These are phyloP conservation scores for Synanceia verrucosa DNA, from an alignment of 2,797 vertebrate species.

Conservation along the genomic window DNA sequence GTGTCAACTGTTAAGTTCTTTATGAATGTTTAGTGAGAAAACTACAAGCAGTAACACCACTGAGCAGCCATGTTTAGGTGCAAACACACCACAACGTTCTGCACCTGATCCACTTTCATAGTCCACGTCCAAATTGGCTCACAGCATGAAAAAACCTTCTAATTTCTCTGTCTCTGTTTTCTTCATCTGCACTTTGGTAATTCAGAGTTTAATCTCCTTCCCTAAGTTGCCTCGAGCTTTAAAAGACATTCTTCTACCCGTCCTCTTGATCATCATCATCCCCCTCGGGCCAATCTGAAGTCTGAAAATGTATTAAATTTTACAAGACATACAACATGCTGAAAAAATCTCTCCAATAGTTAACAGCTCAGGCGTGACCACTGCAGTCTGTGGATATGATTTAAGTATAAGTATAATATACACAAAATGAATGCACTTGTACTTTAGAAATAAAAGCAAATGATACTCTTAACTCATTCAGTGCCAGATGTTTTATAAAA, in stretches of 20 bases:
- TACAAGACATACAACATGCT: neutral
- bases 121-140: slow-evolving; percentile 6
- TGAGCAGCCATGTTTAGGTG: no score
- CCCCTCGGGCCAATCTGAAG: neutral
- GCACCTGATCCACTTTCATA: neutral
- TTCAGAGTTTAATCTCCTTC: slow-evolving; percentile 13
- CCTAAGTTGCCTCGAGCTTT: slow-evolving; percentile 17
- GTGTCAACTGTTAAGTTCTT: no score
- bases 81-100: neutral
- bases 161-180: slow-evolving; percentile 8
- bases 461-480: neutral
- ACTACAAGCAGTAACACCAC: no score
- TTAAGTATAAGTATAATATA: slow-evolving; percentile 11
- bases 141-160: neutral
- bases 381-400: neutral
- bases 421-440: neutral
- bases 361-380: neutral
- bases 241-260: slow-evolving; percentile 15
- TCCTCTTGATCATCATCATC: slow-evolving; percentile 24
- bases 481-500: no score
- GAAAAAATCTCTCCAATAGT: neutral
- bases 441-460: slow-evolving; percentile 8
- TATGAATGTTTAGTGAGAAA: no score
- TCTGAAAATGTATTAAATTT: neutral
- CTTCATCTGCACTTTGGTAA: slow-evolving; percentile 13